These are phyloP conservation scores for Mus caroli DNA, from an alignment of 2,797 vertebrate genomes.

Conservation along the genomic window DNA sequence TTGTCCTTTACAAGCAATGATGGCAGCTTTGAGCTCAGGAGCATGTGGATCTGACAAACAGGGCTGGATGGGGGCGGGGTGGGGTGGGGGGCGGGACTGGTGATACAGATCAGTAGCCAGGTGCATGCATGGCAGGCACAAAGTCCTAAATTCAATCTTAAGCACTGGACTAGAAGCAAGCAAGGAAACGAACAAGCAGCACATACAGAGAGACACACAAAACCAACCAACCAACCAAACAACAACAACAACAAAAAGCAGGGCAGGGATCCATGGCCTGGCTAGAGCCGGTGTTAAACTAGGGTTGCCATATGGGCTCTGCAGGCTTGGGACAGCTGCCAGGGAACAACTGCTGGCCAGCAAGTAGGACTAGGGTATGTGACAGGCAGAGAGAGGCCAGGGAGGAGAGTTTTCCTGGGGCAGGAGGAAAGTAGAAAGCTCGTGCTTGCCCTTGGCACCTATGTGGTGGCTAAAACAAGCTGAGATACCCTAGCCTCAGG, in stretches of 20 bases:
- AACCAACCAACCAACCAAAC: background rate
- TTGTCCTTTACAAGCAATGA: background rate
- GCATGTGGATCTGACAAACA: background rate
- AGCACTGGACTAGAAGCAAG: background rate
- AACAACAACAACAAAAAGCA: background rate
- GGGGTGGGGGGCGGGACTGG: fast-evolving
- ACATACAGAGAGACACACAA: background rate
- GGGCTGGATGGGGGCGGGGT: background rate
- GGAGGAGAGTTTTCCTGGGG: background rate
- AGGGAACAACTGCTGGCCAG: background rate
- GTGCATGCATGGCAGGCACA: background rate
- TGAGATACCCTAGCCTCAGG: background rate
- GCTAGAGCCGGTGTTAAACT: slow-evolving; percentile 38
- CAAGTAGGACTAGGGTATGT: slow-evolving; percentile 24
- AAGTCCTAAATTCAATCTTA: background rate
- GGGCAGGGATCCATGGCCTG: background rate
- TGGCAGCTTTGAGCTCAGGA: slow-evolving; percentile 7
- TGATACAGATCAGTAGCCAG: background rate
- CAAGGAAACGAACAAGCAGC: background rate
- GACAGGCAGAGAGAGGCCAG: background rate
- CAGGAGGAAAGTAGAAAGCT: background rate
- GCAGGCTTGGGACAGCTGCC: slow-evolving; percentile 40
- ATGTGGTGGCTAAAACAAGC: background rate
- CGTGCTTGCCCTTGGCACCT: background rate
- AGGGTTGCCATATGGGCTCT: slow-evolving; percentile 74